Conservation (phyloP, 2,888 invertebrate species). For the Cryptophagus acutangulus region DNA sequence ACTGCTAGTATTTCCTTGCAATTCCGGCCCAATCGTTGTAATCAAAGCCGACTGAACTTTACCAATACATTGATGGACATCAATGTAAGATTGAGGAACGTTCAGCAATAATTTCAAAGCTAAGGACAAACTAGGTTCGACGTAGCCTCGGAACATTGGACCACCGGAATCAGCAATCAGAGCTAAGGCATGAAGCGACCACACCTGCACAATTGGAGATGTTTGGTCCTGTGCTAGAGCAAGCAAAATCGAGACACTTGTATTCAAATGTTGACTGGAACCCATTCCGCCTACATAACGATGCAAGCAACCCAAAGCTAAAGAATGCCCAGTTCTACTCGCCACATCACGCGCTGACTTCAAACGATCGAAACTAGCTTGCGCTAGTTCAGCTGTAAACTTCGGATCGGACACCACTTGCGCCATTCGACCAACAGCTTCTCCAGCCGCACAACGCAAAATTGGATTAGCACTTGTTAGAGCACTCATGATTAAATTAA, state of each 20-base stretch:
- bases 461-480: conserved; percentile 70
- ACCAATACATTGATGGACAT: conserved; percentile 90
- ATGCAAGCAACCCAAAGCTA: conserved; percentile 95
- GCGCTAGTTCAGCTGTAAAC: conserved; percentile 85
- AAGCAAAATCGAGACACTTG: conserved; percentile 89
- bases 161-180: conserved; percentile 97
- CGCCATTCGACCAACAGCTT: conserved; percentile 89
- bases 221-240: conserved; percentile 92
- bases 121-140: conserved; percentile 87
- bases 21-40: conserved; percentile 96
- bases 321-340: conserved; percentile 78
- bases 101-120: conserved; percentile 84
- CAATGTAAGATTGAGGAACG: conserved; percentile 86
- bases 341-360: conserved; percentile 84
- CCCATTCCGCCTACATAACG: conserved; percentile 94
- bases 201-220: conserved; percentile 94
- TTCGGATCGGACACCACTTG: conserved; percentile 82
- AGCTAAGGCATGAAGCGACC: conserved; percentile 94
- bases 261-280: conserved; percentile 88
- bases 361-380: conserved; percentile 82
- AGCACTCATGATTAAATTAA: conserved; percentile 72
- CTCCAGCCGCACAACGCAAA: conserved; percentile 90
- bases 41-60: conserved; percentile 91
- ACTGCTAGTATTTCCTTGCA: conserved; percentile 76
- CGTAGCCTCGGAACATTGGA: conserved; percentile 97